Percentiles rank a stretch among this genome's conserved stretches.
phyloP scores from a whole-genome alignment of 2,113 vertebrate species.

The Corapipo altera region DNA sequence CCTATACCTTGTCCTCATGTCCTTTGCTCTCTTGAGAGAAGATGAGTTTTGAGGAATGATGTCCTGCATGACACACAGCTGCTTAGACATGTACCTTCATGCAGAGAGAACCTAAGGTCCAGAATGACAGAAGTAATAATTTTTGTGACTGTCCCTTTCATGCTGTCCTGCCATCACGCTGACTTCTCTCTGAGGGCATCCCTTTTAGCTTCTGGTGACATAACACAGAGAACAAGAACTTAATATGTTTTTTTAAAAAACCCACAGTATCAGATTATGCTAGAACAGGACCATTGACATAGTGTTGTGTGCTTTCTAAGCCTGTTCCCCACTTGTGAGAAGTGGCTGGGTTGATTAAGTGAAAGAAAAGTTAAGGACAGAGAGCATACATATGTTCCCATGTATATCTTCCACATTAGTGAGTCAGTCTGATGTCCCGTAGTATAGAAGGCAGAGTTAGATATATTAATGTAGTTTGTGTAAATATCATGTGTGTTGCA shows the following conservation, averaged over 20 bases:
- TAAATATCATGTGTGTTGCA: not conserved
- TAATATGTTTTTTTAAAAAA: not conserved
- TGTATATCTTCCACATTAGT: not conserved
- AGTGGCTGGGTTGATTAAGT: not conserved
- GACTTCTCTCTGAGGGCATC: not conserved
- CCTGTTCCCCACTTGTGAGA: not conserved
- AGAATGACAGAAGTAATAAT: not conserved
- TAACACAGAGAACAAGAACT: not conserved
- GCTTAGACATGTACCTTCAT: not conserved
- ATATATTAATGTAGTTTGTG: not conserved
- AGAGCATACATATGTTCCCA: rapidly evolving
- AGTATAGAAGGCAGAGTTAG: not conserved
- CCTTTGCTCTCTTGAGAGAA: not conserved
- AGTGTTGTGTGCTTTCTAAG: not conserved
- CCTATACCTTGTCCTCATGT: not conserved
- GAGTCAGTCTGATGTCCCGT: not conserved
- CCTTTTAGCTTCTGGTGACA: not conserved
- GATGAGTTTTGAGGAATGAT: not conserved
- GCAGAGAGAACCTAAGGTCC: not conserved
- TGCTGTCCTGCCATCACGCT: not conserved
- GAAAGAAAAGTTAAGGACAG: not conserved
- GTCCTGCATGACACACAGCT: not conserved
- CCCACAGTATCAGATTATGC: not conserved
- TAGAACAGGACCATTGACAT: not conserved
- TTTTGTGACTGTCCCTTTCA: not conserved